Base-by-base conservation (phyloP, 2,888 invertebrate species). In the Drosophila demipolita region DNA sequence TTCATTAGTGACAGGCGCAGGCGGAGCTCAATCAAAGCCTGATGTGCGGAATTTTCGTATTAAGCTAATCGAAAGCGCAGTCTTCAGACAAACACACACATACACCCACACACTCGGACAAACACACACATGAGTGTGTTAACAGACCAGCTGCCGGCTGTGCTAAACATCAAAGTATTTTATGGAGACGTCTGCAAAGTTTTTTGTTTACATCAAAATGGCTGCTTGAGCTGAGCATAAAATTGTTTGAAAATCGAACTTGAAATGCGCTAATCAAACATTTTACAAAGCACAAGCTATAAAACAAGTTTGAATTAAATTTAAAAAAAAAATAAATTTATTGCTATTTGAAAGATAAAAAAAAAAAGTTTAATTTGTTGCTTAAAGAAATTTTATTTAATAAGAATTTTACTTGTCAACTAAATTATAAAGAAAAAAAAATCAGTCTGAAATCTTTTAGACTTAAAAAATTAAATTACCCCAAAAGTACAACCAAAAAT, bases 61-160 rank as follows among this genome's bases (percentile, higher is more conserved):
- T 80, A 76, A 85, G 78, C 85, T 82, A 82, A 84, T 85, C 82
- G 75, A 85, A 74, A 57, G 58, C 53, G 53, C 53, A 57, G 49
- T 45, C 55, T 33, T 15, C 23, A 50, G 36, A 40, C 12, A 53
- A 20, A 58, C 32, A 57, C 17, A 54, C 17, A 50, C 11, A 50
- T 23, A 12, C 20, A 53, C n/a, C 33, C 29, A 38, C 17, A 48
- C 45, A 36, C 23, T 33, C 29, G 29, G 29, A 29, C 29, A 29
- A 29, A 9, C 15, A 32, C 52, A 55, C 17, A 42, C 50, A 70
- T 32, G 54, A 32, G 50, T 61, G 49, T 60, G 50, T 48, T 15
- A 1, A 32, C 35, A 36, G 29, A 23, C 17, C 17, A 35, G 52
- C 61, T 75, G 17, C 49, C 33, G 23, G 48, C 40, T 40, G 6